These are phyloP conservation scores for Margaritifera margaritifera DNA, from an alignment of 2,888 invertebrate genomes.

Conservation along the genomic window DNA sequence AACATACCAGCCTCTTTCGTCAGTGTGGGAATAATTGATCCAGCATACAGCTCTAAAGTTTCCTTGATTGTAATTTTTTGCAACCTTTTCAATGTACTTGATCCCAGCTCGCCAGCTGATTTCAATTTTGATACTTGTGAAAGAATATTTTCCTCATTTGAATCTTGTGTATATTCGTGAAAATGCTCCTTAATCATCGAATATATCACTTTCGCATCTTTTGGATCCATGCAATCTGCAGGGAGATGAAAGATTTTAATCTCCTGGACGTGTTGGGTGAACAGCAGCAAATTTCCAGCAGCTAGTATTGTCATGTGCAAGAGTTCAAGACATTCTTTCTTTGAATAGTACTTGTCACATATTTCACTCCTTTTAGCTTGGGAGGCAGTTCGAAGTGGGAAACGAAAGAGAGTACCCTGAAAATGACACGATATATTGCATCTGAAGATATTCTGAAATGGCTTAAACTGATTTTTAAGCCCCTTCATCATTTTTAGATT, in stretches of 20 bases:
- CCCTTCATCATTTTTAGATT: slow-evolving; percentile 31
- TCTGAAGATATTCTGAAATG: slow-evolving; percentile 55
- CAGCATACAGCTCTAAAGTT: neutral
- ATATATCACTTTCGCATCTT: slow-evolving; percentile 5
- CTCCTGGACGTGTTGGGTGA: slow-evolving; percentile 65
- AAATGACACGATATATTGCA: slow-evolving; percentile 34
- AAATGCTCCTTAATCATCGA: slow-evolving; percentile 3
- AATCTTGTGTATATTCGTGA: no score
- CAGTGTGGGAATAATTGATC: neutral
- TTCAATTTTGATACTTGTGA: neutral
- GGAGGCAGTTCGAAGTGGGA: slow-evolving; percentile 62
- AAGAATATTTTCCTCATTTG: neutral
- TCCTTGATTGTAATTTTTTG: neutral
- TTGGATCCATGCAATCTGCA: slow-evolving; percentile 9
- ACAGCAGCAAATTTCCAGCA: slow-evolving; percentile 64
- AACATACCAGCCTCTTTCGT: neutral
- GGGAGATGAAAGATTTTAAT: slow-evolving; percentile 57
- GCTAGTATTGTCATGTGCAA: slow-evolving; percentile 52
- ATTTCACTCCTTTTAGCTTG: slow-evolving; percentile 65
- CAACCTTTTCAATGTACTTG: neutral
- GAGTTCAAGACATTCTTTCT: slow-evolving; percentile 50
- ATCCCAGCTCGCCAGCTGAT: neutral
- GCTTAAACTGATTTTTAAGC: slow-evolving; percentile 54
- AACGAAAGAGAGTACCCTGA: slow-evolving; percentile 65
- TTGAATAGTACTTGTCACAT: slow-evolving; percentile 42